A percentile compares a stretch with the other conserved stretches of the same genome.
phyloP scores from a whole-genome alignment of 2,888 invertebrate genomes.

The Trichopria drosophilae region DNA sequence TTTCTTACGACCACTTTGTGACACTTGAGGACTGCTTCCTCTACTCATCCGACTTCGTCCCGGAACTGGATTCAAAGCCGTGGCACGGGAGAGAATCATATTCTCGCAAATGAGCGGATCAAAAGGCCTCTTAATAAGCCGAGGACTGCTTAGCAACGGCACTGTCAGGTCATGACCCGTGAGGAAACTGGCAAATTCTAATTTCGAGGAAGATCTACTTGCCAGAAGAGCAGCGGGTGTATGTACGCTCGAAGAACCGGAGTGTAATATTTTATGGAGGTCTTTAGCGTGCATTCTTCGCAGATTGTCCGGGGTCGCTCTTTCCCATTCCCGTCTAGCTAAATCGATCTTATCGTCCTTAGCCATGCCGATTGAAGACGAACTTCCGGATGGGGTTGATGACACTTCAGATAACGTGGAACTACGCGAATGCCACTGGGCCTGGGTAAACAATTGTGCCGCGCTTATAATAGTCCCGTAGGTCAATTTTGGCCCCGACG shows the following conservation, averaged over 20 bases:
- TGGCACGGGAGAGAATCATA: slow-evolving; percentile 53
- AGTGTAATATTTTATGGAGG: slow-evolving; percentile 48
- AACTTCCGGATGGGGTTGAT: slow-evolving; percentile 2
- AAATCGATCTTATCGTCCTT: slow-evolving; percentile 49
- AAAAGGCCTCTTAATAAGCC: slow-evolving; percentile 52
- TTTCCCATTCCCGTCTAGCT: slow-evolving; percentile 55
- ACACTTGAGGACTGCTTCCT: slow-evolving; percentile 33
- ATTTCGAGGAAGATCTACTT: slow-evolving; percentile 21
- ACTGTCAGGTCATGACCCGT: slow-evolving; percentile 50
- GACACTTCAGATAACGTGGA: slow-evolving; percentile 22
- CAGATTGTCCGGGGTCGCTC: slow-evolving; percentile 50
- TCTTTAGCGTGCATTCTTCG: slow-evolving; percentile 51
- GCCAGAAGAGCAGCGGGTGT: slow-evolving; percentile 24
- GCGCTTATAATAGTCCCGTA: slow-evolving; percentile 55
- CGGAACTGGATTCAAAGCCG: slow-evolving; percentile 48
- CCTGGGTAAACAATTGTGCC: slow-evolving; percentile 54
- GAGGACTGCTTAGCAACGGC: slow-evolving; percentile 51
- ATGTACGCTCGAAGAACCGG: slow-evolving; percentile 34
- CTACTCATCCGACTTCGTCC: slow-evolving; percentile 44
- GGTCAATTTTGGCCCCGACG: slow-evolving; percentile 52
- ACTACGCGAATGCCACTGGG: slow-evolving; percentile 47
- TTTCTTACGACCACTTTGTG: slow-evolving; percentile 18
- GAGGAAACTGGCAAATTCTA: slow-evolving; percentile 46
- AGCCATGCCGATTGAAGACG: slow-evolving; percentile 16
- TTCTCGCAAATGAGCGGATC: slow-evolving; percentile 57